Evolutionary conservation across 2,888 invertebrate species (phyloP).

Genomic region (Gnatocerus cornutus): DNA sequence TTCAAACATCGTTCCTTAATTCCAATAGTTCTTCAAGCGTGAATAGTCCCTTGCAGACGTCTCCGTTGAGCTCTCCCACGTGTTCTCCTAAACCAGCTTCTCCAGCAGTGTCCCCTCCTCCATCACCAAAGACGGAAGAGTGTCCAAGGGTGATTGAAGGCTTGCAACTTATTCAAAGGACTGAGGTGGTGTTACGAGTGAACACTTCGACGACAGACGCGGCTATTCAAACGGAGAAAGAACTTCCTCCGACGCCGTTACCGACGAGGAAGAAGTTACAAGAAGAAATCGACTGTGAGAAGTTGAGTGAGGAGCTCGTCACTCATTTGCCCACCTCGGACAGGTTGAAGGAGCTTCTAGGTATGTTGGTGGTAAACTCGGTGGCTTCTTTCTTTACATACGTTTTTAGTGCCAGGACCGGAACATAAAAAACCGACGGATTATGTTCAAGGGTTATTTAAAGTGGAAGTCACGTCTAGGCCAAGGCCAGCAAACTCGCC

Average conservation of each 20-base stretch:
- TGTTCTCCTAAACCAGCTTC: slow-evolving; percentile 63
- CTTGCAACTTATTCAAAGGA: slow-evolving; percentile 76
- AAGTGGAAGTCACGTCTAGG: slow-evolving; percentile 73
- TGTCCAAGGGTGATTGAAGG: slow-evolving; percentile 70
- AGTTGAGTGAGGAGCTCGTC: slow-evolving; percentile 78
- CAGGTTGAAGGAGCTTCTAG: slow-evolving; percentile 79
- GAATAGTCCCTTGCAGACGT: slow-evolving; percentile 56
- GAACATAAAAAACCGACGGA: slow-evolving; percentile 81
- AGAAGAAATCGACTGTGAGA: slow-evolving; percentile 87
- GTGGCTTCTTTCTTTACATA: not conserved
- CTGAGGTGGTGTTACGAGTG: slow-evolving; percentile 77
- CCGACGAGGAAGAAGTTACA: slow-evolving; percentile 76
- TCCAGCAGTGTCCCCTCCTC: slow-evolving; percentile 60
- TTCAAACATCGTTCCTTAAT: slow-evolving; percentile 42
- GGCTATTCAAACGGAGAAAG: slow-evolving; percentile 69
- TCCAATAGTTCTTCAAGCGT: slow-evolving; percentile 51
- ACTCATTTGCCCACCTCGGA: slow-evolving; percentile 78
- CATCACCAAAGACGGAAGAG: slow-evolving; percentile 64
- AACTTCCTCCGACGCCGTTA: slow-evolving; percentile 69
- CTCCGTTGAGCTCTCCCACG: slow-evolving; percentile 58
- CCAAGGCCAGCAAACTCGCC: slow-evolving; percentile 71
- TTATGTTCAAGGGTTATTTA: slow-evolving; percentile 80
- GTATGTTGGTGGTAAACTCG: slow-evolving; percentile 63
- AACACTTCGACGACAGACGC: slow-evolving; percentile 78
- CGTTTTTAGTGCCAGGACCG: slow-evolving; percentile 75